Evolutionary conservation across 35 echinoderm and acorn worm genomes (phyloP).

Genomic region (Patiria miniata): DNA sequence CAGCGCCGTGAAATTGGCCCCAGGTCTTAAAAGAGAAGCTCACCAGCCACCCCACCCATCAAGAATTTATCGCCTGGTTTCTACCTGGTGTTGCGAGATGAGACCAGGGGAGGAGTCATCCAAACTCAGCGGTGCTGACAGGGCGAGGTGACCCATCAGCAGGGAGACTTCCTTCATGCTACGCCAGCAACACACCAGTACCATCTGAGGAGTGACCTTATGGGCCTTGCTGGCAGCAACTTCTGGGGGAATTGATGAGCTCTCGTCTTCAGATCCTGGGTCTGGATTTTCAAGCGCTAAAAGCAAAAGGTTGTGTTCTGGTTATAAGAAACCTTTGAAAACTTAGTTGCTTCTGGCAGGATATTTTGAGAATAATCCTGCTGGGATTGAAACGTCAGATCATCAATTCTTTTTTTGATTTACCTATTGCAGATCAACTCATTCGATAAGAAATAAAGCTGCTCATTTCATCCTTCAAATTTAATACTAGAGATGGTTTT

Average conservation of each 20-base stretch:
- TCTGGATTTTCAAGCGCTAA: background rate
- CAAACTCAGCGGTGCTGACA: background rate
- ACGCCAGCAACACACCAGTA: constrained; percentile 96
- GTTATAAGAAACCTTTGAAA: background rate
- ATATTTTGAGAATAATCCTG: no score
- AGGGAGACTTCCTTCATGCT: constrained; percentile 99
- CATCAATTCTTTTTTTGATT: no score
- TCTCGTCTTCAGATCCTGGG: background rate
- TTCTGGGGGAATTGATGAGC: background rate
- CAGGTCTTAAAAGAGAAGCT: no score
- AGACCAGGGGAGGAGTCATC: background rate
- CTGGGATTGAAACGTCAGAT: no score
- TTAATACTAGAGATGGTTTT: no score
- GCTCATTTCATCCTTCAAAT: no score
- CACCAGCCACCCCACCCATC: no score
- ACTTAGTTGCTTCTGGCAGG: no score
- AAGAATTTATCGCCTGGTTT: background rate
- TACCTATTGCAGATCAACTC: no score
- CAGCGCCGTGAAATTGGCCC: no score
- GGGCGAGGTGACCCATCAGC: constrained; percentile 64
- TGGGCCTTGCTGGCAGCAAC: constrained; percentile 27
- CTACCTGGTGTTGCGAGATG: constrained; percentile 36
- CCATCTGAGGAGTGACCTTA: constrained; percentile 94
- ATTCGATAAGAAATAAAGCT: no score
- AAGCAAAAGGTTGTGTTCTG: background rate